These are phyloP conservation scores for Stenoptilia bipunctidactyla DNA, from an alignment of 2,888 invertebrate species.

Conservation along the genomic window DNA sequence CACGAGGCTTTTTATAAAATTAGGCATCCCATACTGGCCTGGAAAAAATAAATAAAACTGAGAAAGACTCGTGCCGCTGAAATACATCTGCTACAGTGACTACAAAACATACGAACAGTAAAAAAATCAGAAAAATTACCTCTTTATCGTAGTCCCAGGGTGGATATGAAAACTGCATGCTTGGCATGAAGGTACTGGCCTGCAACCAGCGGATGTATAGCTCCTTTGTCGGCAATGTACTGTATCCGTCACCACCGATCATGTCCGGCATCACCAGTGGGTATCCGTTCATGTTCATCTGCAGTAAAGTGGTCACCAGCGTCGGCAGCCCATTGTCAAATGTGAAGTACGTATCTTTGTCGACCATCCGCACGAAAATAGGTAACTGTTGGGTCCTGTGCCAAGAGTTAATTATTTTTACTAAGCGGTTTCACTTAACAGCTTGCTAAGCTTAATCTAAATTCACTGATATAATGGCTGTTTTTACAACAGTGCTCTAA, in stretches of 20 bases:
- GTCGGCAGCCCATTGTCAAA: constrained; percentile 78
- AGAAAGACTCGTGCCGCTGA: too few relatives aligned
- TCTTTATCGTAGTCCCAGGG: constrained; percentile 82
- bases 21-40: too few relatives aligned
- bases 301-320: constrained; percentile 78
- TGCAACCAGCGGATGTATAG: constrained; percentile 83
- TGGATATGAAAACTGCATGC: constrained; percentile 82
- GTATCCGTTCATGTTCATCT: constrained; percentile 74
- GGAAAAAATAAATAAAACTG: too few relatives aligned
- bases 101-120: too few relatives aligned
- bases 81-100: too few relatives aligned
- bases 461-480: too few relatives aligned
- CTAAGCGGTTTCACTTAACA: background rate
- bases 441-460: too few relatives aligned
- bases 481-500: too few relatives aligned
- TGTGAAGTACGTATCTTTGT: constrained; percentile 79
- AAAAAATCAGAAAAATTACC: too few relatives aligned
- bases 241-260: constrained; percentile 75
- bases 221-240: constrained; percentile 66
- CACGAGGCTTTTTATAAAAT: too few relatives aligned
- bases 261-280: constrained; percentile 84
- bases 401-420: background rate
- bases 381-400: constrained; percentile 75
- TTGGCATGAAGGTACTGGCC: constrained; percentile 81
- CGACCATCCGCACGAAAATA: constrained; percentile 81